Evolutionary conservation across 2,888 invertebrate species (phyloP).

Genomic region (Kuschelorhynchus macadamiae): DNA sequence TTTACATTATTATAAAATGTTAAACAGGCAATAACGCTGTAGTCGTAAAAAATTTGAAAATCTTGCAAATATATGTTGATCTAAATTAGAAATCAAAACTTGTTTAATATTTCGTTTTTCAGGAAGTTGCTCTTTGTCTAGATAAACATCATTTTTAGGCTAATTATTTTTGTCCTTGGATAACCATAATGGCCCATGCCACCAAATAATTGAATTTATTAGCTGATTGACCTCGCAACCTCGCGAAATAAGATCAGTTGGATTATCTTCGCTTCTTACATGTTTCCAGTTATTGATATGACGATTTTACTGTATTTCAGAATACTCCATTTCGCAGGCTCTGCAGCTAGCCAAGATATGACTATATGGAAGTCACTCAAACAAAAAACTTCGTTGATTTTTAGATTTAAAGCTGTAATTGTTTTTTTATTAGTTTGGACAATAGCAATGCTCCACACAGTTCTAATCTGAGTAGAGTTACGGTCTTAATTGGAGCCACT

Average conservation of each 20-base stretch:
- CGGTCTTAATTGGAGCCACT: slow-evolving; percentile 36
- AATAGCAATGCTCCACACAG: slow-evolving; percentile 33
- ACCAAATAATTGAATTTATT: no score
- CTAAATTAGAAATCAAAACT: neutral
- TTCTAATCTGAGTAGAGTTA: slow-evolving; percentile 43
- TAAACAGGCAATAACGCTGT: neutral
- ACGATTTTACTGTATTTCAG: slow-evolving; percentile 30
- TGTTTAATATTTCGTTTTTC: neutral
- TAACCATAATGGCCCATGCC: no score
- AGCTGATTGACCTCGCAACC: no score
- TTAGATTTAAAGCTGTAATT: neutral
- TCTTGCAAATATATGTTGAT: slow-evolving; percentile 3
- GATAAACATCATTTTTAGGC: slow-evolving; percentile 12
- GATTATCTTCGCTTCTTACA: no score
- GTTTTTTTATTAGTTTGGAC: slow-evolving; percentile 19
- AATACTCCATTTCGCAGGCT: slow-evolving; percentile 14
- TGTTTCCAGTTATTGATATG: slow-evolving; percentile 25
- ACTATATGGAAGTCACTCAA: slow-evolving; percentile 14
- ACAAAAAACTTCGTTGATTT: neutral
- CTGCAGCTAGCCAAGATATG: slow-evolving; percentile 15
- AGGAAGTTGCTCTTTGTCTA: neutral
- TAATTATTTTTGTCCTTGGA: neutral
- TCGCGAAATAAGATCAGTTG: no score
- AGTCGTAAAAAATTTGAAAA: slow-evolving; percentile 4
- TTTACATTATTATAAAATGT: neutral